phyloP scores from a whole-genome alignment of 1,140 invertebrate genomes.

The Lucilia sericata region DNA sequence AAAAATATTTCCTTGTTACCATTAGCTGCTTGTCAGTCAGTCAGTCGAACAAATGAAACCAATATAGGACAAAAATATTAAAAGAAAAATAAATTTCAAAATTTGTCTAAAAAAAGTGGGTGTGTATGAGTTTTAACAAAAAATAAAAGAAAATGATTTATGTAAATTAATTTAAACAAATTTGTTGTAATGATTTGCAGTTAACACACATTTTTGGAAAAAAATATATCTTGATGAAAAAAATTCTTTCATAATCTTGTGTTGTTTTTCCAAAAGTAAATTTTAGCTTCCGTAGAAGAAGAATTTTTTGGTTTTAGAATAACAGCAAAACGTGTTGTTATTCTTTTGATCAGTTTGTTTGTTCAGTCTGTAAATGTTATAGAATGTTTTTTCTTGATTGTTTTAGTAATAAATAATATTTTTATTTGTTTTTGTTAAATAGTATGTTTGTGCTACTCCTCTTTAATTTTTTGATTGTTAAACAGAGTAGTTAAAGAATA shows the following conservation, averaged over 20 bases:
- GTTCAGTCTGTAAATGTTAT: not conserved
- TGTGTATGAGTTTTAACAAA: not conserved
- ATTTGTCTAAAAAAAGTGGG: not conserved
- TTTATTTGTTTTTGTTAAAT: not conserved
- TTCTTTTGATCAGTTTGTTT: not conserved
- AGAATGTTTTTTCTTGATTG: not conserved
- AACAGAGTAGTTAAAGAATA: not conserved
- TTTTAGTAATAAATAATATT: constrained; percentile 8
- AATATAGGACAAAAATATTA: not conserved
- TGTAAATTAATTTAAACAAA: not conserved
- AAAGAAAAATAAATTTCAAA: not conserved
- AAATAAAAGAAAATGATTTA: not conserved
- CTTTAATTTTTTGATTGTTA: not conserved
- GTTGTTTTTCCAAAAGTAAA: too few relatives aligned
- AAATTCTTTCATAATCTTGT: too few relatives aligned
- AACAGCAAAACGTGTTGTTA: not conserved
- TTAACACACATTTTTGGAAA: too few relatives aligned
- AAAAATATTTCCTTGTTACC: constrained; percentile 4
- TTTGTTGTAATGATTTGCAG: too few relatives aligned
- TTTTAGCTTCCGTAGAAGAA: not conserved
- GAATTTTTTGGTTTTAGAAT: not conserved
- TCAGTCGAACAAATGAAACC: not conserved
- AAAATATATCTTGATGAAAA: too few relatives aligned
- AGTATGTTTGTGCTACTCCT: not conserved
- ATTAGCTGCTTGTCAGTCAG: not conserved